Evolutionary conservation across 2,888 invertebrate genomes (phyloP), one percentile per base, ranked within the genome.

Genomic region (Volucella bombylans): DNA sequence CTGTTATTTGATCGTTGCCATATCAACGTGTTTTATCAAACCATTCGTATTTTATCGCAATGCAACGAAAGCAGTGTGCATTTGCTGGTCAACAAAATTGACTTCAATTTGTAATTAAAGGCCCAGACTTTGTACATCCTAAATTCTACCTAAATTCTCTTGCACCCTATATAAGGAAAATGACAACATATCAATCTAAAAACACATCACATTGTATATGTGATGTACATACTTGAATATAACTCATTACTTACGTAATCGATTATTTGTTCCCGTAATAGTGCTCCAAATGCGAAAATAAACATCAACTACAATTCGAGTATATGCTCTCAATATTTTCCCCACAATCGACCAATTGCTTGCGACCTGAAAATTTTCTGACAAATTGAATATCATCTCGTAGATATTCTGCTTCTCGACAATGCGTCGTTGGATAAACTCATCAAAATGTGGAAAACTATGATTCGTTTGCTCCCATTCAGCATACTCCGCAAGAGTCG

Each of bases 281-380:
- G 1, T 12, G 6, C 23, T 0, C 55, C 45, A 82, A n/a, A 73
- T 12, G 11, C 50, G 64, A 68, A 90, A 90, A 64, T 91, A 91
- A 9, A 86, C 85, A 62, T 90, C 90, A 3, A 90, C 88, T 10
- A 89, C 77, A 3, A 90, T 78, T 1, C 89, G 88, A 0, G 89
- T 83, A 23, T 88, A 90, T 14, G 88, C 87, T 86, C 87, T 88
- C 0, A 90, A 71, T 15, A 90, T 76, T 0, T 89, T 88, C 0
- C 87, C 64, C 4, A 89, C 54, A 12, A 90, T 82, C 8, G 91
- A 90, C 73, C 80, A 88, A 9, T 88, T 87, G 31, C 89, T 89
- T 2, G 89, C 76, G 11, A 71, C 73, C 10, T 86, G 87, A 74
- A 90, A 90, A 31, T 86, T 79, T 2, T 64, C 64, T 64, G 73